Percentiles rank a stretch among this genome's conserved stretches.
Evolutionary conservation across 2,113 vertebrate genomes (phyloP).

Genomic region (Muscicapa adusta): DNA sequence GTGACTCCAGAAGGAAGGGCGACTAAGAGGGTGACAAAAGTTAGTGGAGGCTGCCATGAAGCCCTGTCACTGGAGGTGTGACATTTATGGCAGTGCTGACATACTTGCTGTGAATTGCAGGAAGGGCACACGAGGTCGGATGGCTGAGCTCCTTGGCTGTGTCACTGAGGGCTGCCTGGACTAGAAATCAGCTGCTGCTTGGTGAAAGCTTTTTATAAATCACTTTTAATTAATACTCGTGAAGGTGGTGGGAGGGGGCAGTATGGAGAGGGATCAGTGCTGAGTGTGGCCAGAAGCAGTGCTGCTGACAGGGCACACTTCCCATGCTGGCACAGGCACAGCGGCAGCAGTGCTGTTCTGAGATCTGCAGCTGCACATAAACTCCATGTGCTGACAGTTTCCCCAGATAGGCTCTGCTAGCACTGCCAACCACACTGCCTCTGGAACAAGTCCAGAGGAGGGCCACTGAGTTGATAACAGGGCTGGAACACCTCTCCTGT

Average conservation of each 20-base stretch:
- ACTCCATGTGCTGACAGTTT: fast-evolving
- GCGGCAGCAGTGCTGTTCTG: fast-evolving
- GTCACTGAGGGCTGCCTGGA: background rate
- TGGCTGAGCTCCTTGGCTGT: background rate
- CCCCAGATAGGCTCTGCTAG: background rate
- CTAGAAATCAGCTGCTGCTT: background rate
- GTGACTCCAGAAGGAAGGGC: background rate
- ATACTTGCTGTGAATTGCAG: background rate
- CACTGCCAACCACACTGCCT: background rate
- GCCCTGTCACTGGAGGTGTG: background rate
- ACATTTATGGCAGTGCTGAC: background rate
- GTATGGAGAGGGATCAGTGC: background rate
- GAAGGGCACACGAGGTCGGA: background rate
- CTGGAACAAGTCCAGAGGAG: background rate
- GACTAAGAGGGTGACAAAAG: background rate
- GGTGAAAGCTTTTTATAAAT: background rate
- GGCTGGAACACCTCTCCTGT: background rate
- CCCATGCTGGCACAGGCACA: background rate
- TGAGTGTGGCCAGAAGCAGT: background rate
- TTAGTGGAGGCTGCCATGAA: background rate
- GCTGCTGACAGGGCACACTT: background rate
- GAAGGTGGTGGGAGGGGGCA: background rate
- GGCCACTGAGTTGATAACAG: background rate
- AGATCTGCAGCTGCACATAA: background rate
- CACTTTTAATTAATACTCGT: background rate